Base-by-base conservation (phyloP, 2,888 invertebrate genomes). In the Pyrochroa serraticornis region DNA sequence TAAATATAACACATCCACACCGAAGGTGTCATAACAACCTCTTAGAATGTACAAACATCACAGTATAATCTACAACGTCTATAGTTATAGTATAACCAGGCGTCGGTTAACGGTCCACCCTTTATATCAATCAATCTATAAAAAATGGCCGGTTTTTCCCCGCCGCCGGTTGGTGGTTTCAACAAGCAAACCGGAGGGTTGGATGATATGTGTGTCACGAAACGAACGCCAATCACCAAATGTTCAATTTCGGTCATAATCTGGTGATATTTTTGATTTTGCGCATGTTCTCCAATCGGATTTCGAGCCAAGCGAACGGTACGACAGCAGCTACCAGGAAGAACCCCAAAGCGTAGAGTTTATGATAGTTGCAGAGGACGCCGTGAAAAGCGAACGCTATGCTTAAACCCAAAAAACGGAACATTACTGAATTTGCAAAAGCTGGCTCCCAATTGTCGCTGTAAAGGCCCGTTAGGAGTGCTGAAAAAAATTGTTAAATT, bases 371-470 rank as follows among this genome's bases (percentile, higher is more conserved):
- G 69, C 89, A 89, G 39, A 89, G 79, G 45, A 83, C 75, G 48
- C 85, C 84, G 35, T 89, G 86, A 38, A 87, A 84, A 0, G 81
- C 82, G 69, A 89, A 88, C 6, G 87, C 87, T 0, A 87, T 73
- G 6, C 86, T 84, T 56, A 88, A 75, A 1, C 89, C 89, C 0
- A 85, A 69, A 76, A 82, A 76, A 72, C 84, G 85, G 78, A 88
- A 71, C 79, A 83, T 63, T 74, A 70, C 65, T 22, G 72, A 69
- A 53, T 84, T 71, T 70, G 86, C 86, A 77, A 88, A 76, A 1
- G 84, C 72, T 0, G 82, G 67, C 49, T 78, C 86, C 79, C 64
- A 83, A 71, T 64, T 83, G 75, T 73, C 80, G 2, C 76, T 63
- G 59, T 78, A 80, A 39, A 77, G 72, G 6, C 77, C 75, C 5